Percentiles rank a stretch among this genome's conserved stretches.
Conservation (phyloP, 2,797 vertebrate genomes). For the Coccyzus lansbergi region DNA sequence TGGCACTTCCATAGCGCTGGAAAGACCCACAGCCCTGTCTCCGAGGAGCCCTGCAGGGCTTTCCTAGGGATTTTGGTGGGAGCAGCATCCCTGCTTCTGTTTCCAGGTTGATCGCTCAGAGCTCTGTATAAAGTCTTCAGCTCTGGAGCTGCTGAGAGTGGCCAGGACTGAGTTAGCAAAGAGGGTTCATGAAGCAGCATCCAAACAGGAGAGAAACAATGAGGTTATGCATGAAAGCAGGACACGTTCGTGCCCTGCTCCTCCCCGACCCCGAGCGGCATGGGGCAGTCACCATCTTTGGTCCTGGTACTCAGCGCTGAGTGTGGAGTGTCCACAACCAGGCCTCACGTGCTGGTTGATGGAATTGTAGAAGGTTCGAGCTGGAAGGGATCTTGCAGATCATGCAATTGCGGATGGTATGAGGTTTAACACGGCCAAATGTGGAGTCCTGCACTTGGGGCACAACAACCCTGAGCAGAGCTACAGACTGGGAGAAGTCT, state of each 20-base stretch:
- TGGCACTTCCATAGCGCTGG: accelerated
- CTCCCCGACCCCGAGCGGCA: accelerated
- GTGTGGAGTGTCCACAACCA: accelerated
- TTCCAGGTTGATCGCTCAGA: not conserved
- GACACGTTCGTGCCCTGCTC: not conserved
- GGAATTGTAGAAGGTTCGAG: too few species aligned
- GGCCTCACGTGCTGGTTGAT: accelerated
- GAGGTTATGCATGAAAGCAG: accelerated
- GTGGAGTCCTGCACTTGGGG: too few species aligned
- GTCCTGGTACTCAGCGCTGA: accelerated
- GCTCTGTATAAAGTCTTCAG: not conserved
- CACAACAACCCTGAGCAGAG: too few species aligned
- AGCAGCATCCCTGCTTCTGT: not conserved
- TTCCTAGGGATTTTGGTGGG: not conserved
- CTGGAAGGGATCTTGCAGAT: too few species aligned
- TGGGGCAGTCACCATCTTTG: not conserved
- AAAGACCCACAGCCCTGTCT: not conserved
- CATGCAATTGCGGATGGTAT: too few species aligned
- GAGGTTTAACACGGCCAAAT: too few species aligned
- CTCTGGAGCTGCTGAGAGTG: not conserved
- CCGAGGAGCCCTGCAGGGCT: not conserved
- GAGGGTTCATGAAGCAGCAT: accelerated
- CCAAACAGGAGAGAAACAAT: not conserved
- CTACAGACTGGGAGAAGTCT: too few species aligned
- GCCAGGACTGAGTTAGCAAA: not conserved